Conservation (phyloP, 2,888 invertebrate genomes). For the Eubasilissa splendida region DNA sequence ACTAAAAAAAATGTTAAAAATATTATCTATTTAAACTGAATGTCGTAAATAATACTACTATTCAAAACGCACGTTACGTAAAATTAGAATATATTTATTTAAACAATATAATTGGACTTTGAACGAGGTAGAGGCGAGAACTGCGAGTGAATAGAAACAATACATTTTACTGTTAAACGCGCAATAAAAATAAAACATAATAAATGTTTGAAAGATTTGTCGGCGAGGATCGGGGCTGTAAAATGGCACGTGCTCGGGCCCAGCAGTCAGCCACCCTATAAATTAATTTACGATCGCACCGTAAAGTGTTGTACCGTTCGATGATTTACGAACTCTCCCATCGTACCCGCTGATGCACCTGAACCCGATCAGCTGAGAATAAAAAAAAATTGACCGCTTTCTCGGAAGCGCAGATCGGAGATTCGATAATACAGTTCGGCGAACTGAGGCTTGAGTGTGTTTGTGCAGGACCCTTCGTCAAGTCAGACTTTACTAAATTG, state of each 20-base stretch:
- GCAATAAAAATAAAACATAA: conserved; percentile 24
- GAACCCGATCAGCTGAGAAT: conserved; percentile 15
- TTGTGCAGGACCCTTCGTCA: neutral
- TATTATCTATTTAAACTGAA: conserved; percentile 1
- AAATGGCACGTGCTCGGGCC: neutral
- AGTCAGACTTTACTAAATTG: conserved; percentile 59
- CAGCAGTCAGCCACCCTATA: conserved; percentile 22
- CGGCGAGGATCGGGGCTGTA: conserved; percentile 23
- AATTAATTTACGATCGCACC: conserved; percentile 44
- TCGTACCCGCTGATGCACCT: conserved; percentile 1
- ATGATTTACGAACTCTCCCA: conserved; percentile 40
- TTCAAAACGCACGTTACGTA: conserved; percentile 23
- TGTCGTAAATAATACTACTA: conserved; percentile 26
- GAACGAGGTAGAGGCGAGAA: conserved; percentile 15
- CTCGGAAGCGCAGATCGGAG: neutral
- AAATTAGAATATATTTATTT: conserved; percentile 41
- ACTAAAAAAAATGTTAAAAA: conserved; percentile 4
- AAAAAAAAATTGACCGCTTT: neutral
- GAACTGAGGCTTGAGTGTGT: conserved; percentile 23
- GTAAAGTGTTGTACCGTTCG: conserved; percentile 36
- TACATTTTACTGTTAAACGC: conserved; percentile 19
- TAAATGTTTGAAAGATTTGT: conserved; percentile 19
- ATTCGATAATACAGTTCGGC: neutral
- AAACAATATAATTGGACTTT: conserved; percentile 23
- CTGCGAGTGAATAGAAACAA: conserved; percentile 17